Conservation (phyloP, 2,113 vertebrate genomes). For the Alligator mississippiensis region DNA sequence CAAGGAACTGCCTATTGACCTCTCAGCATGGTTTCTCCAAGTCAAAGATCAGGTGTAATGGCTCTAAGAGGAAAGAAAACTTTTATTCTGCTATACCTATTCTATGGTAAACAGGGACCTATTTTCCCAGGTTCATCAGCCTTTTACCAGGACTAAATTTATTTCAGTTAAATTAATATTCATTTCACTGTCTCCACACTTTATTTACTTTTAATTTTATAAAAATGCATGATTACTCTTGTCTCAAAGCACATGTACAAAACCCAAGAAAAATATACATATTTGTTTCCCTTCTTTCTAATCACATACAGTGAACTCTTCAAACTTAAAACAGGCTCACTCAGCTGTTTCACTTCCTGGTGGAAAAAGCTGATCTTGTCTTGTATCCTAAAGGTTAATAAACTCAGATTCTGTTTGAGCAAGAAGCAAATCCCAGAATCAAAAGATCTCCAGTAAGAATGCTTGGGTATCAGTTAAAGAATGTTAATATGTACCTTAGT, state of each 20-base stretch:
- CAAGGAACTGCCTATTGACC: neutral
- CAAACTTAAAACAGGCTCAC: neutral
- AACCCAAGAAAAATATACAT: neutral
- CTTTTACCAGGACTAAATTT: neutral
- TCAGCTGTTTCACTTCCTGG: neutral
- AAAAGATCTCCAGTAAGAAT: neutral
- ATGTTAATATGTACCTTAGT: neutral
- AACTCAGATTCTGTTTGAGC: neutral
- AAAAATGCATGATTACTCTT: neutral
- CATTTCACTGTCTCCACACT: neutral
- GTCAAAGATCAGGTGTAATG: neutral
- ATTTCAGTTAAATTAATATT: neutral
- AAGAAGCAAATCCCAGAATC: neutral
- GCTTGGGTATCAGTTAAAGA: neutral
- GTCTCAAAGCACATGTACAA: neutral
- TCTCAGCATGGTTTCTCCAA: neutral
- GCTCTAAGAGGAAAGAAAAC: neutral
- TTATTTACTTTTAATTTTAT: neutral
- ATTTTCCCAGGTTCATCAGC: neutral
- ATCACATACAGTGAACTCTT: neutral
- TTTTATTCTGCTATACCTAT: neutral
- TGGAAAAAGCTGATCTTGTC: neutral
- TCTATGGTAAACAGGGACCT: neutral
- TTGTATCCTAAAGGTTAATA: neutral
- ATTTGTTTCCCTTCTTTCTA: neutral